phyloP scores from a whole-genome alignment of 2,113 vertebrate genomes.

The Bufo gargarizans region DNA sequence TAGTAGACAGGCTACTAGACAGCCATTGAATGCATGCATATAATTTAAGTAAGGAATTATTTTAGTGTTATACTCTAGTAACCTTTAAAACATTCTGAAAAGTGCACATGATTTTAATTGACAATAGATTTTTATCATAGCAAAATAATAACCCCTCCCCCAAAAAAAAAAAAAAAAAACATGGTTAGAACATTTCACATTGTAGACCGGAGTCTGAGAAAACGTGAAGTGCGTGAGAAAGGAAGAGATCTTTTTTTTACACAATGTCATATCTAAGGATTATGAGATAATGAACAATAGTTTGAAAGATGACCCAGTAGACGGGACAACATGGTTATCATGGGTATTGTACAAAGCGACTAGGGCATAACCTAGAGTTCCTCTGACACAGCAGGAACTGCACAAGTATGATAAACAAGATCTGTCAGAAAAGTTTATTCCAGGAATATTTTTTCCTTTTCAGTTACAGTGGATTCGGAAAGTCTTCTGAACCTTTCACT shows the following conservation, averaged over 20 bases:
- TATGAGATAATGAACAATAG: slow-evolving; percentile 59
- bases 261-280: slow-evolving; percentile 44
- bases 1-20: too few relatives aligned
- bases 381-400: slow-evolving; percentile 59
- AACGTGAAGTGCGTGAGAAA: slow-evolving; percentile 62
- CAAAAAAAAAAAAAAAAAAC: too few relatives aligned
- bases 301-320: slow-evolving; percentile 58
- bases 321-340: slow-evolving; percentile 56
- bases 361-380: slow-evolving; percentile 61
- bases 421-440: not conserved
- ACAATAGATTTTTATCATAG: too few relatives aligned
- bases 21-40: too few relatives aligned
- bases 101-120: not conserved
- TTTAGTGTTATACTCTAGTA: not conserved
- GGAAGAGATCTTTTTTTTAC: slow-evolving; percentile 56
- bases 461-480: not conserved
- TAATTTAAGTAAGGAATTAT: too few relatives aligned
- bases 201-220: slow-evolving; percentile 22
- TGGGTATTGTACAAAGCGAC: slow-evolving; percentile 59
- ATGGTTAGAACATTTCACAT: not conserved
- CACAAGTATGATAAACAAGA: not conserved
- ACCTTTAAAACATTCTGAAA: not conserved
- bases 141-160: too few relatives aligned
- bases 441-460: not conserved
- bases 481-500: too few relatives aligned